Base-by-base conservation (phyloP, 2,888 invertebrate genomes). In the Strigamia transsilvanica region DNA sequence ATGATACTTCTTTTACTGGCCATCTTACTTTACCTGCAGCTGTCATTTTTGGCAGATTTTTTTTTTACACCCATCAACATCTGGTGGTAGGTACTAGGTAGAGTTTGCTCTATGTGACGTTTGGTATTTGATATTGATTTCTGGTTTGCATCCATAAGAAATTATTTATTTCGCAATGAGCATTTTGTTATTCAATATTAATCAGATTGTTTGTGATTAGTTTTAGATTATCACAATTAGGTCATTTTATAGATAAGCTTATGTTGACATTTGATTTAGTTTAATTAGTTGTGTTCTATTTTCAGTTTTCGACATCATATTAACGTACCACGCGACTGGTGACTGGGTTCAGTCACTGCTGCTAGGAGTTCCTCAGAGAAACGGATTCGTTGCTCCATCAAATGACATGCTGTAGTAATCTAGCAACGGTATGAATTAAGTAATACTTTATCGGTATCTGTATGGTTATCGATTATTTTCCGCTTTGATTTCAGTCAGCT, bases 311-410 rank as follows among this genome's bases (percentile, higher is more conserved):
- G 87, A 88, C 66, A 87, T 87, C 80, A 83, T 88, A 21, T 82
- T 88, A 82, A 85, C 84, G 23, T 87, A 85, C 83, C 84, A 84
- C 73, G 83, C 84, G 61, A 86, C 86, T 9, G 84, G 84, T 56
- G 86, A 87, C 82, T 88, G 88, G 88, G 85, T 84, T 9, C 79
- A 83, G 81, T 86, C 88, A 12, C 84, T 88, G 42, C 61, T 82
- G n/a, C 84, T 78, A 3, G 86, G 86, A 81, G 84, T 88, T 15
- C 87, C 88, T 5, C 79, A 84, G 81, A 84, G 88, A 77, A 86
- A 86, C 83, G 87, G 88, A 13, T 87, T 85, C 84, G 82, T 85
- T 73, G 83, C 85, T 27, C 61, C 61, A 66, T 23, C 23, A 21
- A 66, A 12, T 18, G 61, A 21, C 18, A 66, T 23, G 21, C 18